Base-by-base conservation (phyloP, 2,797 vertebrate genomes). In the Pygocentrus nattereri region DNA sequence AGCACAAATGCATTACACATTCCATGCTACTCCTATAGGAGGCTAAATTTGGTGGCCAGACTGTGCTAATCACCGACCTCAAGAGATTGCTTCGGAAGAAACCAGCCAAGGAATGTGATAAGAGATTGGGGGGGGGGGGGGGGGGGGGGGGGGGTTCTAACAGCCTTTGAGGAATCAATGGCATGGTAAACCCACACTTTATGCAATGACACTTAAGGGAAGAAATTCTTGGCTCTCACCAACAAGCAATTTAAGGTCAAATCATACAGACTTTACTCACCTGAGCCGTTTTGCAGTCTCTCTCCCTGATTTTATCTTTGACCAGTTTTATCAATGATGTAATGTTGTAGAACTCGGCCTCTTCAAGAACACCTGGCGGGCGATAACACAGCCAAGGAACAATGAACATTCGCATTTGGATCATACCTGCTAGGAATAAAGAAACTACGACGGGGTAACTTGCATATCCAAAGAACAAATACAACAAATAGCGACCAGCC, bases 341-440 rank as follows among this genome's bases (percentile, higher is more conserved):
- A 89, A 97, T 97, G 87, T 97, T 97, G 89, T 97, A 97, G 89
- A 97, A 97, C 84, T 97, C 96, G 0, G 96, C 96, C 90, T 97
- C 96, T 88, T 97, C 96, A 88, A 97, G 90, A 56, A 97, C 95
- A 85, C 96, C 96, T 97, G 58, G 13, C 2, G 18, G 10, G 59
- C 12, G 15, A 44, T 2, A 38, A 54, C 12, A 1, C 5, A 38
- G 4, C 74, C 58, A 23, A 74, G 11, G 30, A 52, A 67, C 62
- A 68, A 10, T 38, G 47, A 54, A 50, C 27, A 34, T 65, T 52
- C 44, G n/a, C 27, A 30, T 47, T 21, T 12, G 3, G 31, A 58
- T 27, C 31, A 41, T 54, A 58, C 23, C 15, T 59, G 54, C 31
- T 15, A 23, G 31, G 41, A 38, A 41, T 41, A 73, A 23, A 41